Evolutionary conservation across 2,797 vertebrate genomes (phyloP), one percentile per base, ranked within the genome.

Genomic region (Cheirogaleus major): DNA sequence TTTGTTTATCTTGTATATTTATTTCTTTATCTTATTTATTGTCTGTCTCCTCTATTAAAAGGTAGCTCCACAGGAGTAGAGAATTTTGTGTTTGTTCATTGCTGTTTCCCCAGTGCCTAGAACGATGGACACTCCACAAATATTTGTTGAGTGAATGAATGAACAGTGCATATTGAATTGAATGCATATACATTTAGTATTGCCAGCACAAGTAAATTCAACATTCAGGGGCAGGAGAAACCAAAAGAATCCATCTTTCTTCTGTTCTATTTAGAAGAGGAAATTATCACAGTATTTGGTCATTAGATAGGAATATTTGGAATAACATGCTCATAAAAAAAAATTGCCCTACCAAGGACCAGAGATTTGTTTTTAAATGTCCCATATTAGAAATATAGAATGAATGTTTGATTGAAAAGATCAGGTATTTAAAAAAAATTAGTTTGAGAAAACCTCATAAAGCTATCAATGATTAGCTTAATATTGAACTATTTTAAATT

Each of bases 301-400:
- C 73, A 63, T 50, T 96, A 80, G 73, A n/a, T 75, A 93, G 93
- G 67, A 83, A 95, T 88, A 79, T 93, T 78, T 91, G 70, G 72
- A 93, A 72, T 91, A 89, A 93, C 13, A 2, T 80, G 14, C 48
- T 82, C 35, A n/a, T 89, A 87, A 90, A 95, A 87, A 93, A 92
- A 89, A 92, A 75, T 72, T 80, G 22, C 25, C 65, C 14, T 95
- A 32, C 22, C 30, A 22, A 9, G 25, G 52, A 89, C 3, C 38
- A 87, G 59, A 75, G n/a, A 35, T 93, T 91, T 86, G 25, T 57
- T 93, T 91, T 84, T 90, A 92, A 41, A 61, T 79, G 27, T 52
- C 76, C 72, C 27, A 13, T 59, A 70, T 90, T 88, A 70, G 79
- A 94, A 96, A 87, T 63, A 48, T 48, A 72, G 57, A n/a, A 73